Conservation (phyloP, 2,113 vertebrate species). For the Chitala chitala region DNA sequence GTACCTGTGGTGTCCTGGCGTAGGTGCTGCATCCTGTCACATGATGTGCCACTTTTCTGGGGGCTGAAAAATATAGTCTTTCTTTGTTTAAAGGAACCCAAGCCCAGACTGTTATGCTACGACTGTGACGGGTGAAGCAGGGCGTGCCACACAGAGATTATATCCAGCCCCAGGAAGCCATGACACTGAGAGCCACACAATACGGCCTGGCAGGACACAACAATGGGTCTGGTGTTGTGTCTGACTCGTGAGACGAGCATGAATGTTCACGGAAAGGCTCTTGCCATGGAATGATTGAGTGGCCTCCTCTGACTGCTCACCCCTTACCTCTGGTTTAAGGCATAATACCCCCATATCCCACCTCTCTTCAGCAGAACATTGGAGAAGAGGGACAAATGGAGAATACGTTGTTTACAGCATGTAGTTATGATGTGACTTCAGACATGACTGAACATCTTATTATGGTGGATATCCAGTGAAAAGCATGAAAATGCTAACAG, state of each 20-base stretch:
- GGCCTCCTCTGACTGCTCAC: constrained; percentile 4
- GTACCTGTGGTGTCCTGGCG: constrained; percentile 48
- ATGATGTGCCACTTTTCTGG: constrained; percentile 54
- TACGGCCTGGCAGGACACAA: constrained; percentile 20
- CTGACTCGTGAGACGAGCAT: constrained; percentile 11
- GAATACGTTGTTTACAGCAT: constrained; percentile 9
- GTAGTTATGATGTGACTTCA: constrained; percentile 21
- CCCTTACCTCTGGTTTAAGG: background rate
- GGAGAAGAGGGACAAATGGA: constrained; percentile 15
- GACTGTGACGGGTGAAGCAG: constrained; percentile 33
- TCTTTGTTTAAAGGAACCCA: constrained; percentile 52
- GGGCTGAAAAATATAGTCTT: constrained; percentile 66
- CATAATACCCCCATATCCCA: background rate
- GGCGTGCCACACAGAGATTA: constrained; percentile 17
- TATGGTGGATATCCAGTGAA: constrained; percentile 11
- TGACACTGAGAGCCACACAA: background rate
- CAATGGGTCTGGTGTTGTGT: constrained; percentile 16
- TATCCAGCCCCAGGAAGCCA: background rate
- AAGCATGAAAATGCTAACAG: constrained; percentile 22
- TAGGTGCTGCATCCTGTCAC: constrained; percentile 49
- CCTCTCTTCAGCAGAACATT: background rate
- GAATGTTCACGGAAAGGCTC: constrained; percentile 17
- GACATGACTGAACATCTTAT: constrained; percentile 14
- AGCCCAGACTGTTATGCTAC: constrained; percentile 40
- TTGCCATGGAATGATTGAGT: constrained; percentile 18